Conservation (phyloP, 2,888 invertebrate species). For the Gymnocheta viridis region DNA sequence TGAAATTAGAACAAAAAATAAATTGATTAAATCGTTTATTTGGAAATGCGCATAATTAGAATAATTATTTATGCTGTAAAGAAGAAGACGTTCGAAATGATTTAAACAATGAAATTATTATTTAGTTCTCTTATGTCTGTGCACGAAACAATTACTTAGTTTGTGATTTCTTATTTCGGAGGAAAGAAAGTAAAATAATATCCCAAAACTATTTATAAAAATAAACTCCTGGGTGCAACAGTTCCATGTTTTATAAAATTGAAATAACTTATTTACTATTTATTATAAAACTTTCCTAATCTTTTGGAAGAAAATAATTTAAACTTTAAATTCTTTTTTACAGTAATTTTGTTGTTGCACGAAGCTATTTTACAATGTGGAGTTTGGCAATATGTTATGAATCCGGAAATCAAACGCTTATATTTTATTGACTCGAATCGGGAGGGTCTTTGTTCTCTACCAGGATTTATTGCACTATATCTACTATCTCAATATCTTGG, state of each 20-base stretch:
- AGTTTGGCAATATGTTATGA: constrained; percentile 88
- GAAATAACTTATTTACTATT: too few species aligned
- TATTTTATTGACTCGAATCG: constrained; percentile 91
- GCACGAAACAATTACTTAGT: background rate
- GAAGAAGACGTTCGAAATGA: background rate
- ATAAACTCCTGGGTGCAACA: background rate
- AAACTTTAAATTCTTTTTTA: constrained; percentile 25
- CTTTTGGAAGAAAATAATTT: background rate
- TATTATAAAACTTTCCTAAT: too few species aligned
- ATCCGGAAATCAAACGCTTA: constrained; percentile 83
- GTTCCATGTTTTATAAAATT: background rate
- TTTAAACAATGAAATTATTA: background rate
- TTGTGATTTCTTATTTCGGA: background rate
- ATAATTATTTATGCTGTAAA: background rate
- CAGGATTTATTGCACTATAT: constrained; percentile 93
- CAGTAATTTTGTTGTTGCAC: constrained; percentile 85
- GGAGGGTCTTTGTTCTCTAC: constrained; percentile 93
- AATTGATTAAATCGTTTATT: background rate
- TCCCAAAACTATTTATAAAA: too few species aligned
- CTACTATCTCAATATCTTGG: constrained; percentile 86
- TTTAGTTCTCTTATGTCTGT: background rate
- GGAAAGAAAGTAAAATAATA: too few species aligned
- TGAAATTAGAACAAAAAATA: background rate
- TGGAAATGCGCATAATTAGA: background rate
- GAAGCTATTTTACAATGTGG: constrained; percentile 86